These are phyloP conservation scores for Epirrhoe tristata DNA, from an alignment of 2,888 invertebrate genomes.

Conservation along the genomic window DNA sequence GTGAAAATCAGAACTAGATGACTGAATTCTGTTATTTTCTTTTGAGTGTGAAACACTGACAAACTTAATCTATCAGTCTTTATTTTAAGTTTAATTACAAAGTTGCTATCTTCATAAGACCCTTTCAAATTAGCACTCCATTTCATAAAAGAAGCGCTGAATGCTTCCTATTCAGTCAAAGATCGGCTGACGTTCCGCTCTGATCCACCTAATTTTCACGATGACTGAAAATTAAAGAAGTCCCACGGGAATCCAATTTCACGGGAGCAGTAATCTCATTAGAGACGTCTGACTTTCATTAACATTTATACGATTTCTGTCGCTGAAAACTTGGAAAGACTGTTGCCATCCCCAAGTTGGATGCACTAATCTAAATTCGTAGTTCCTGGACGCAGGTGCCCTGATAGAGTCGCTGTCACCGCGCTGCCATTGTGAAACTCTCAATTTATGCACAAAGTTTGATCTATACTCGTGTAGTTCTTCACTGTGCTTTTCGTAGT, in stretches of 20 bases:
- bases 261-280: conserved; percentile 82
- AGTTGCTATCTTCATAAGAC: conserved; percentile 15
- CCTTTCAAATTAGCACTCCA: conserved; percentile 37
- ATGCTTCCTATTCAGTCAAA: conserved; percentile 56
- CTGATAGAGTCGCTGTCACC: conserved; percentile 64
- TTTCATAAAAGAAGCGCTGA: conserved; percentile 45
- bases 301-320: conserved; percentile 81
- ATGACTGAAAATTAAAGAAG: conserved; percentile 82
- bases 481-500: conserved; percentile 42
- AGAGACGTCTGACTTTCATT: conserved; percentile 81
- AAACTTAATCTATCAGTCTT: conserved; percentile 15
- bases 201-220: conserved; percentile 75
- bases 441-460: conserved; percentile 70
- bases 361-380: conserved; percentile 78
- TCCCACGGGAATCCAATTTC: conserved; percentile 80
- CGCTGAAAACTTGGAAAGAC: conserved; percentile 68
- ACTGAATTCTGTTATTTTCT: too few species aligned
- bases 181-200: conserved; percentile 53
- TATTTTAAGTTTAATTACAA: conserved; percentile 23
- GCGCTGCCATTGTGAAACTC: conserved; percentile 59
- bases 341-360: conserved; percentile 59
- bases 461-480: conserved; percentile 46
- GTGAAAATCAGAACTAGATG: too few species aligned
- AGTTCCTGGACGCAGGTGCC: conserved; percentile 68
- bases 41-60: not conserved